These are phyloP conservation scores for Saccopteryx leptura DNA, from an alignment of 2,113 vertebrate species.

Conservation along the genomic window DNA sequence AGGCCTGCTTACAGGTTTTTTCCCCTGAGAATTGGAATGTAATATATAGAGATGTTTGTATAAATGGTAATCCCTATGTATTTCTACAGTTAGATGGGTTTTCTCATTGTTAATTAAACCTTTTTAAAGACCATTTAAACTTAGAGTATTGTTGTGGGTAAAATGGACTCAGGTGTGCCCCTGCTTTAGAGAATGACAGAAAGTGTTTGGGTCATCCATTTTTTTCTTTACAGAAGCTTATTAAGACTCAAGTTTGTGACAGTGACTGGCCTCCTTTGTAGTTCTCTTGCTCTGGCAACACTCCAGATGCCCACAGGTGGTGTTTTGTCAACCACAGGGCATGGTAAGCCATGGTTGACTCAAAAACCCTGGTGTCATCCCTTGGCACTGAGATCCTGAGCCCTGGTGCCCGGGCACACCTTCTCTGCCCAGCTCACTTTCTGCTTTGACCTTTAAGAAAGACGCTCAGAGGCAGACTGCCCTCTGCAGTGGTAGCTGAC, in stretches of 20 bases:
- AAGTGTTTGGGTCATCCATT: background rate
- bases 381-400: background rate
- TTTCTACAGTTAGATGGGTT: background rate
- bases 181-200: background rate
- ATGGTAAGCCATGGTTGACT: background rate
- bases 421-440: background rate
- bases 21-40: background rate
- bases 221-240: background rate
- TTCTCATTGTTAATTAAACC: background rate
- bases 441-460: background rate
- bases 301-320: background rate
- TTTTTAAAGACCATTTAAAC: background rate
- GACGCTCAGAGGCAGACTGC: background rate
- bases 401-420: background rate
- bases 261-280: background rate
- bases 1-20: background rate
- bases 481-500: background rate
- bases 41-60: background rate
- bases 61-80: background rate
- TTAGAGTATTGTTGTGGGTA: background rate
- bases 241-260: background rate
- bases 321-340: background rate
- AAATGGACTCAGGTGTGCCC: too few relatives aligned
- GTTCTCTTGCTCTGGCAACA: background rate
- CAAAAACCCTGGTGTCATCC: background rate